Conservation (phyloP, 1,140 invertebrate genomes). For the Latrodectus geometricus region DNA sequence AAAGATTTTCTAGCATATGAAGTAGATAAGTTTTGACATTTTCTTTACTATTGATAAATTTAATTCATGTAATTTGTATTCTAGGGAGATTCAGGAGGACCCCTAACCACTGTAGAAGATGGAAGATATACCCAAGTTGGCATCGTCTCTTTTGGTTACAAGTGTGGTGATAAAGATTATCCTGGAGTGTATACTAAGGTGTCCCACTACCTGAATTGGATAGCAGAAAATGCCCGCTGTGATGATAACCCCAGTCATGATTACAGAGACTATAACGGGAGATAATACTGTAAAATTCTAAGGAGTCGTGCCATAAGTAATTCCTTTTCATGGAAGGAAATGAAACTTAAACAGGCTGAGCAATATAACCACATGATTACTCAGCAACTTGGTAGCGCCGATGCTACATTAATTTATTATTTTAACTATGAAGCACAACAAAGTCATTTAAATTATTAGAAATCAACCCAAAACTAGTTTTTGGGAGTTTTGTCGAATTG, state of each 20-base stretch:
- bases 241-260: not conserved
- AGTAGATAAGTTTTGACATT: too few species aligned
- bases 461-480: too few species aligned
- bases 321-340: not conserved
- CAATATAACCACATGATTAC: not conserved
- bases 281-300: not conserved
- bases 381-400: too few species aligned
- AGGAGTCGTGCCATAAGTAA: not conserved
- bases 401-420: too few species aligned
- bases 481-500: too few species aligned
- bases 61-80: not conserved
- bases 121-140: slow-evolving; percentile 75
- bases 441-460: too few species aligned
- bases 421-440: too few species aligned
- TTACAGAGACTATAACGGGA: not conserved
- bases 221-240: slow-evolving; percentile 68
- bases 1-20: too few species aligned
- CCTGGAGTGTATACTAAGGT: slow-evolving; percentile 89
- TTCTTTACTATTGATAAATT: too few species aligned
- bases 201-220: slow-evolving; percentile 82
- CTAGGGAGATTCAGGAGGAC: slow-evolving; percentile 72
- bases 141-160: slow-evolving; percentile 93
- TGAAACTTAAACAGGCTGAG: not conserved
- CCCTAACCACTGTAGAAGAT: slow-evolving; percentile 63
- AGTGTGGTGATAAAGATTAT: slow-evolving; percentile 89